These are phyloP conservation scores for Heterocephalus glaber DNA, from an alignment of 2,113 vertebrate species.

Conservation along the genomic window DNA sequence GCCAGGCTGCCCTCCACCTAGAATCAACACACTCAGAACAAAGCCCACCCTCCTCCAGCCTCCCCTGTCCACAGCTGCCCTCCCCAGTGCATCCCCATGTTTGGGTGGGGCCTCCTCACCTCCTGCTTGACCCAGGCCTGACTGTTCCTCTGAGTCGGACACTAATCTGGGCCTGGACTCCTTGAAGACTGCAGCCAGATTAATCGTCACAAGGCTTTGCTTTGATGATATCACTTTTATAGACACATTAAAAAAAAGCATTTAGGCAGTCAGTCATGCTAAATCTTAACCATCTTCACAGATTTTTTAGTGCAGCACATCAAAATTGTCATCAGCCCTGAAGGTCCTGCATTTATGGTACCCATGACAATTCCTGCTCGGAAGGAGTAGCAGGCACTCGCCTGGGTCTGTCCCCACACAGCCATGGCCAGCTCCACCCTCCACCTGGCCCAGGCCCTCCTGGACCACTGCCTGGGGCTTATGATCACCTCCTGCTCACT, in stretches of 20 bases:
- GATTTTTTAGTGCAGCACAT: slow-evolving; percentile 62
- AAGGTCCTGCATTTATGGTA: neutral
- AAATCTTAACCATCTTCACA: slow-evolving; percentile 66
- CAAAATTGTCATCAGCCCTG: slow-evolving; percentile 41
- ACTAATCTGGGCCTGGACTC: neutral
- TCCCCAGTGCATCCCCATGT: fast-evolving
- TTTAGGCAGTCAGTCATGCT: slow-evolving; percentile 55
- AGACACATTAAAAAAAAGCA: slow-evolving; percentile 62
- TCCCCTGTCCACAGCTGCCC: neutral
- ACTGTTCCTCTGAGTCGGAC: too few relatives aligned
- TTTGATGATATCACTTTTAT: slow-evolving; percentile 65
- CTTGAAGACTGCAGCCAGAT: neutral
- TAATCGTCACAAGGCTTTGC: slow-evolving; percentile 31
- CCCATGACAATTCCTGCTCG: neutral
- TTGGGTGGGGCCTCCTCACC: neutral
- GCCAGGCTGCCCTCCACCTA: neutral
- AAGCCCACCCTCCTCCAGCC: neutral
- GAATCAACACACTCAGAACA: neutral
- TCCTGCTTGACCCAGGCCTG: neutral
- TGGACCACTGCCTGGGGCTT: neutral
- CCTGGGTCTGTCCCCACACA: fast-evolving
- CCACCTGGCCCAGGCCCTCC: too few relatives aligned
- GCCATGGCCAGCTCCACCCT: neutral
- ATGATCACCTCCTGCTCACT: neutral
- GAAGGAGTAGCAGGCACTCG: neutral